Conservation (phyloP, 2,888 invertebrate genomes). For the Rhamnusium bicolor region DNA sequence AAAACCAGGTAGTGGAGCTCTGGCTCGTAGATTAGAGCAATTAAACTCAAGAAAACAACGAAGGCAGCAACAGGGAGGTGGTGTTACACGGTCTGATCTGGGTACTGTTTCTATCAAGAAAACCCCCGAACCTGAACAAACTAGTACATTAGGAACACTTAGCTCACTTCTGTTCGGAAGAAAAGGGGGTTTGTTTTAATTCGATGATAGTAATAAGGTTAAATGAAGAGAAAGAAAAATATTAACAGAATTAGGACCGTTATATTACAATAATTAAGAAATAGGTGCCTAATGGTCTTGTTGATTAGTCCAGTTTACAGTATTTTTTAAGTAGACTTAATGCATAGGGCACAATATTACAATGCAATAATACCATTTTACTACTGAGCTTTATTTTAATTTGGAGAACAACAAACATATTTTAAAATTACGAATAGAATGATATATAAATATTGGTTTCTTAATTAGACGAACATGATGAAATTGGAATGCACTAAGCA, state of each 20-base stretch:
- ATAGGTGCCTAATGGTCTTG: conserved; percentile 27
- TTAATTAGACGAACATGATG: too few species aligned
- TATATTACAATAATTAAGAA: neutral
- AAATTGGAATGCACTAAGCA: too few species aligned
- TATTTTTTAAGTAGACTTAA: conserved; percentile 24
- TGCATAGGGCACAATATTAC: conserved; percentile 24
- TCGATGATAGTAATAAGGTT: neutral
- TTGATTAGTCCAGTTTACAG: conserved; percentile 30
- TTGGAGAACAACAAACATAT: neutral
- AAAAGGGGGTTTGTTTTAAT: conserved; percentile 86
- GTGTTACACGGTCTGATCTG: conserved; percentile 76
- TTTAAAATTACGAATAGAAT: neutral
- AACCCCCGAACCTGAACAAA: conserved; percentile 60
- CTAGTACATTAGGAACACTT: conserved; percentile 78
- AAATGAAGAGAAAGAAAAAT: neutral
- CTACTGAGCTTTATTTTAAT: neutral
- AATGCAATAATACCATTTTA: conserved; percentile 23
- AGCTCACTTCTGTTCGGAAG: conserved; percentile 87
- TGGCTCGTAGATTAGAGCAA: conserved; percentile 71
- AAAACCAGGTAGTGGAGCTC: conserved; percentile 75
- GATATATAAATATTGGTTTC: neutral
- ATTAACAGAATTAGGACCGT: conserved; percentile 11
- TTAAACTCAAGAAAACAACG: conserved; percentile 71
- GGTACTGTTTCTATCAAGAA: conserved; percentile 72
- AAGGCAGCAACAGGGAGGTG: conserved; percentile 73